Evolutionary conservation across 2,113 vertebrate genomes (phyloP).

Genomic region (Burhinus bistriatus): DNA sequence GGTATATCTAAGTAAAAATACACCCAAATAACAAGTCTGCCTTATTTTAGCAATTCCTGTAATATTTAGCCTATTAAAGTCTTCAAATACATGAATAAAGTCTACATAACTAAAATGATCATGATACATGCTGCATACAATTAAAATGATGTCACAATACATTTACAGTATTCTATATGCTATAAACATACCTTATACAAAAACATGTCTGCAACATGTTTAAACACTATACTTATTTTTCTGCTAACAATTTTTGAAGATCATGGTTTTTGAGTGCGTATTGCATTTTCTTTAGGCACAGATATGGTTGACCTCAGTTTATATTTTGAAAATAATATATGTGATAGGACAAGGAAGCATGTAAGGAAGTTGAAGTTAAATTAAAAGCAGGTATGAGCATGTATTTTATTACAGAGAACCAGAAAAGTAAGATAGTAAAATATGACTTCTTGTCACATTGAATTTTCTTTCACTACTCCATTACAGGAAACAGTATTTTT

Average conservation of each 20-base stretch:
- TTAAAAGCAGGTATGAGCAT: constrained; percentile 75
- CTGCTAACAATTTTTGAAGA: neutral
- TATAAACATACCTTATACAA: neutral
- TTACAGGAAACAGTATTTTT: constrained; percentile 61
- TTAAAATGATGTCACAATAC: neutral
- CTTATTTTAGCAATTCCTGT: neutral
- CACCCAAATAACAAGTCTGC: neutral
- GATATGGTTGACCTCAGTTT: constrained; percentile 30
- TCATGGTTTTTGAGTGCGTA: neutral
- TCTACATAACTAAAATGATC: neutral
- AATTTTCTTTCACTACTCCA: constrained; percentile 59
- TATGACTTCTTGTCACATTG: constrained; percentile 63
- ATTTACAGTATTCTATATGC: neutral
- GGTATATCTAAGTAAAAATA: neutral
- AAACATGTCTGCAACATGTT: neutral
- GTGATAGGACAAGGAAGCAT: constrained; percentile 50
- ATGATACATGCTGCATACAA: neutral
- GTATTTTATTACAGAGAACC: constrained; percentile 70
- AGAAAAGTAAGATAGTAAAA: constrained; percentile 61
- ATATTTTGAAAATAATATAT: constrained; percentile 57
- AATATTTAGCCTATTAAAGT: neutral
- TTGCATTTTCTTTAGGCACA: constrained; percentile 21
- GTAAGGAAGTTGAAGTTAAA: constrained; percentile 66
- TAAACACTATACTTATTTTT: neutral
- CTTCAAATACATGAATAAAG: neutral